Evolutionary conservation across 2,888 invertebrate species (phyloP), one percentile per base, ranked within the genome.

Genomic region (Vesta saturnalis): DNA sequence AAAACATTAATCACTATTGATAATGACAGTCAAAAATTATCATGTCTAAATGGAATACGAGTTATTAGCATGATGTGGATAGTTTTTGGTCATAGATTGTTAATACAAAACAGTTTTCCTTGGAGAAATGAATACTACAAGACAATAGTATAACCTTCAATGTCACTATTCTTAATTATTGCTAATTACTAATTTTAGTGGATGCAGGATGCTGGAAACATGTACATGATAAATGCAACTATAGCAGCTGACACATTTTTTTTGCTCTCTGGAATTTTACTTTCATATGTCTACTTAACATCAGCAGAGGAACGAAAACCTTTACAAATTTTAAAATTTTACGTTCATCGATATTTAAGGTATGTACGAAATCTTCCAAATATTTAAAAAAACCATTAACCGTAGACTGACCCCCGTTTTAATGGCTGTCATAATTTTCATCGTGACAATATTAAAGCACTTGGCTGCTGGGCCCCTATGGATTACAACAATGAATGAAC

Each of bases 171-270:
- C 14, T 15, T 4, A n/a, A 47, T n/a, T 4, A 14, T 14, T 4
- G 14, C 4, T n/a, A 47, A 47, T 15, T 6, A 14, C 5, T 6
- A 6, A 15, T 47, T 47, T 47, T 15, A 49, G 49, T 14, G 49
- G 18, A 3, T 14, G 1, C 16, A 49, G 6, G 10, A 19, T 49
- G 3, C 15, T 18, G 16, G 6, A 8, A 18, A 18, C 18, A 49
- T 19, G 49, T 3, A 10, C 12, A 2, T 49, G 3, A 8, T 49
- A 6, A 16, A 18, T 15, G 3, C 6, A 3, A 1, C 49, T 22
- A 35, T 89, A 4, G 86, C 88, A 0, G 91, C 91, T 0, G 91
- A 91, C 66, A 89, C 90, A 0, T 91, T 91, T 79, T 89, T 91
- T 77, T 83, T 88, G 55, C 79, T 91, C 74, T 89, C 89, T 71